phyloP scores from a whole-genome alignment of 2,797 vertebrate genomes.

The Acrossocheilus fasciatus region DNA sequence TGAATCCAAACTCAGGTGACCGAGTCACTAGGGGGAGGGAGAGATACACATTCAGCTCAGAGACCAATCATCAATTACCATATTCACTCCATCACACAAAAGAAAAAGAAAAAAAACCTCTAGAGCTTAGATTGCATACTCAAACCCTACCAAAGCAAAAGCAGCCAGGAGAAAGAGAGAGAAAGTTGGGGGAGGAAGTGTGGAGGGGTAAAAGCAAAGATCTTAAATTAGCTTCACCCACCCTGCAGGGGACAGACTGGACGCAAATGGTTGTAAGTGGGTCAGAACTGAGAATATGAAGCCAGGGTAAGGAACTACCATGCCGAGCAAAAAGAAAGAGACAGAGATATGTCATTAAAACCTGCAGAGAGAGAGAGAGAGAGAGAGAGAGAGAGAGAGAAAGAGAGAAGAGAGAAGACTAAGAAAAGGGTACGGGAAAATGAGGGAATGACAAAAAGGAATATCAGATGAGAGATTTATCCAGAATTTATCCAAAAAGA shows the following conservation, averaged over 20 bases:
- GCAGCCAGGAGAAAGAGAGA: neutral
- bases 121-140: neutral
- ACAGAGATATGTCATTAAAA: neutral
- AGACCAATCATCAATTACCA: slow-evolving; percentile 9
- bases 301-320: slow-evolving; percentile 39
- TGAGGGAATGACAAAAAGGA: neutral
- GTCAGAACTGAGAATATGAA: slow-evolving; percentile 40
- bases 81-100: neutral
- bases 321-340: neutral
- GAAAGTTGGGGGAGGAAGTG: neutral
- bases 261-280: slow-evolving; percentile 41
- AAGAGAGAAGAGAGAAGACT: neutral
- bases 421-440: neutral
- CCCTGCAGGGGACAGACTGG: slow-evolving; percentile 33
- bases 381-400: neutral
- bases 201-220: slow-evolving; percentile 17
- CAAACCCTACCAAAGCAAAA: neutral
- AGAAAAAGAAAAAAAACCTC: neutral
- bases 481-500: neutral
- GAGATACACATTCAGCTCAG: slow-evolving; percentile 12
- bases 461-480: neutral
- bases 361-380: neutral
- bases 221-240: slow-evolving; percentile 52
- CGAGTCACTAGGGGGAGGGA: slow-evolving; percentile 19
- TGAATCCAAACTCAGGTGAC: slow-evolving; percentile 59